Evolutionary conservation across 2,113 vertebrate species (phyloP).

Genomic region (Bombycilla garrulus): DNA sequence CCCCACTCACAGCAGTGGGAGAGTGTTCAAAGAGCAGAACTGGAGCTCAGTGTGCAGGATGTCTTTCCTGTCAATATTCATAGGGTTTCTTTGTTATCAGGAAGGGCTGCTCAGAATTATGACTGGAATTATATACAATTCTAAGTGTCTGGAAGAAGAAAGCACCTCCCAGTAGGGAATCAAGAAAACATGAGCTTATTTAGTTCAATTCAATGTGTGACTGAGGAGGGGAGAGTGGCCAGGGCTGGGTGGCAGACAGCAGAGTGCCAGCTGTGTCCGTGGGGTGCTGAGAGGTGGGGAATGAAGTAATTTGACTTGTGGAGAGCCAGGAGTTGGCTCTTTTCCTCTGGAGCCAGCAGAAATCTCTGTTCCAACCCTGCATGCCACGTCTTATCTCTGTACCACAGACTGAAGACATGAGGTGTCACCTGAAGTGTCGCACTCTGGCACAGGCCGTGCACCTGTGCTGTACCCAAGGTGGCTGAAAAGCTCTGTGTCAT

Average conservation of each 20-base stretch:
- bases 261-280: background rate
- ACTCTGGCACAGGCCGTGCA: background rate
- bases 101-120: background rate
- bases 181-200: background rate
- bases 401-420: background rate
- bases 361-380: background rate
- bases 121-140: background rate
- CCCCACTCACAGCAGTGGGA: background rate
- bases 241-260: background rate
- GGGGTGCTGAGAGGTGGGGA: background rate
- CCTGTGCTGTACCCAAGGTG: background rate
- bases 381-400: background rate
- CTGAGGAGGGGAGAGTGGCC: background rate
- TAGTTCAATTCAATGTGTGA: background rate
- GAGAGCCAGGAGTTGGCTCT: background rate
- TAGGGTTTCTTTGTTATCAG: background rate
- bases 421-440: background rate
- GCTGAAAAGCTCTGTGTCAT: fast-evolving
- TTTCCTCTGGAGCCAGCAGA: background rate
- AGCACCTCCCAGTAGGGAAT: background rate
- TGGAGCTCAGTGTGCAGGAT: background rate
- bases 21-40: background rate
- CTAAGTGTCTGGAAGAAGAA: background rate
- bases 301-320: background rate
- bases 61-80: background rate